Evolutionary conservation across 2,113 vertebrate species (phyloP).

Genomic region (Apus apus): DNA sequence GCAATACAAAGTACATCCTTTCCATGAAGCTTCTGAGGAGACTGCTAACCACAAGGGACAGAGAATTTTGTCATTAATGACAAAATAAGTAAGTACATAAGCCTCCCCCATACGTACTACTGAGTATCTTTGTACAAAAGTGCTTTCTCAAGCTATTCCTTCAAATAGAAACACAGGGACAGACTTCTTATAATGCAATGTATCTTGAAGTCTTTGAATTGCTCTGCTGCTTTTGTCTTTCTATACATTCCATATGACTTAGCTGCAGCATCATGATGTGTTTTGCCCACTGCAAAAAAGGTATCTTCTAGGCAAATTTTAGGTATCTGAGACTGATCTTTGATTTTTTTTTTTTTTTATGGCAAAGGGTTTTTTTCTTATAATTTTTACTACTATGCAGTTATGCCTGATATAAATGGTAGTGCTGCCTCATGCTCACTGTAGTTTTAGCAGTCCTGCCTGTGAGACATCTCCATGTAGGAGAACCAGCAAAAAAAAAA

Average conservation of each 20-base stretch:
- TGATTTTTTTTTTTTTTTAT: not conserved
- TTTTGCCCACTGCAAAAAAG: not conserved
- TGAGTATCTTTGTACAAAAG: not conserved
- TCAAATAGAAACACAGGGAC: not conserved
- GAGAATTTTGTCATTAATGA: not conserved
- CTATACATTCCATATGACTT: not conserved
- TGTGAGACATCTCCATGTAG: not conserved
- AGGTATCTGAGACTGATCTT: not conserved
- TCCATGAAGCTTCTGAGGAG: not conserved
- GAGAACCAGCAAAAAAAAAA: not conserved
- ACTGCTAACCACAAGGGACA: not conserved
- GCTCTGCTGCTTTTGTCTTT: not conserved
- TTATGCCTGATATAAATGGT: not conserved
- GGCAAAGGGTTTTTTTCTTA: not conserved
- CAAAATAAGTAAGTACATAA: not conserved
- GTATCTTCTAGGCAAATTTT: not conserved
- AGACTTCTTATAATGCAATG: not conserved
- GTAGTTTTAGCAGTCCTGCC: not conserved
- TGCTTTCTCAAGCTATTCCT: not conserved
- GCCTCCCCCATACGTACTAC: not conserved
- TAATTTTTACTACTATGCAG: not conserved
- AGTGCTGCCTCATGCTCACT: not conserved
- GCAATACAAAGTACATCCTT: not conserved
- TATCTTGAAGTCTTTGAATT: not conserved
- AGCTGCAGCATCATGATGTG: not conserved